Base-by-base conservation (phyloP, 2,888 invertebrate genomes). In the Nomada fabriciana region DNA sequence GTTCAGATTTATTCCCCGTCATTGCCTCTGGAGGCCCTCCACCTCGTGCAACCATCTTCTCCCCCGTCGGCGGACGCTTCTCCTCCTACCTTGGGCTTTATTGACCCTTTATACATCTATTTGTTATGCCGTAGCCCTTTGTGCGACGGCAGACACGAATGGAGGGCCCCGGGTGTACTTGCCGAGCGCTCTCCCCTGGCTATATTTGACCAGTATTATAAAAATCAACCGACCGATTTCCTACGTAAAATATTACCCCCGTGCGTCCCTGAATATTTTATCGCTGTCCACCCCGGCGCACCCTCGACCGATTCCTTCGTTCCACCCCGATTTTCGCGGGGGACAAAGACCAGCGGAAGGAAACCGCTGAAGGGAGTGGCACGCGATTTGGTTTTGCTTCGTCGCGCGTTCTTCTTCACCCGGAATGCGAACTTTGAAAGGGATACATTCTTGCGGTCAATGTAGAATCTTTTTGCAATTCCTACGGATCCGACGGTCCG, bases 121-220 rank as follows among this genome's bases (percentile, higher is more conserved):
- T 93, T 94, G 93, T 94, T 94, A 94, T 93, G 92, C 93, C 92
- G 87, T 89, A 91, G 92, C 91, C 93, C 93, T 93, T 94, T 93
- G 93, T 93, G 89, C 90, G 90, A 91, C 89, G 90, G 89, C 89
- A 82, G 90, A 91, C 89, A 89, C 92, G 90, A 89, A 89, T 89
- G 88, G 89, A 89, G 88, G 87, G 78, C 72, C 63, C 82, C 74
- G 60, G 72, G 74, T 74, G 74, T 78, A 83, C 82, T 82, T 68
- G 75, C 76, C n/a, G 63, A 68, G 70, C 83, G 71, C 73, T 81
- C 89, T 92, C 93, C 93, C 93, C 89, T 91, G 92, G 93, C 94
- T 92, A 93, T 93, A 94, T 94, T 94, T 94, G 94, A 93, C 94
- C 93, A 93, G 94, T 93, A 94, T 94, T 94, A 94, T 94, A 94